Evolutionary conservation across 1,140 invertebrate genomes (phyloP).

Genomic region (Polypedilum vanderplanki): DNA sequence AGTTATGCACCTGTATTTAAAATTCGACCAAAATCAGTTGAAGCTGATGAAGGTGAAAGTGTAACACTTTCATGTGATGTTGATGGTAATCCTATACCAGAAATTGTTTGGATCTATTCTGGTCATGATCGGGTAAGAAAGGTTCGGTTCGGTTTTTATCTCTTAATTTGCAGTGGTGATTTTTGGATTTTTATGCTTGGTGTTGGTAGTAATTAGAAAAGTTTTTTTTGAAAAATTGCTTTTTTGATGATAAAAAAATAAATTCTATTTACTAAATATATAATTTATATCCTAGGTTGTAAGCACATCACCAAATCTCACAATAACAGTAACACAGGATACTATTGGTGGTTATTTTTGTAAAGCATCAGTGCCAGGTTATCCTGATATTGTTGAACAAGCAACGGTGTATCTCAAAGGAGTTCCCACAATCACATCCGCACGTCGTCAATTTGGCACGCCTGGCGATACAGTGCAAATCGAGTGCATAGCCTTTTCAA

Average conservation of each 20-base stretch:
- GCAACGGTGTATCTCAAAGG: constrained; percentile 79
- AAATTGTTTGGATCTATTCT: constrained; percentile 69
- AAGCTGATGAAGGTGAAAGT: constrained; percentile 59
- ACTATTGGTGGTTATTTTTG: constrained; percentile 82
- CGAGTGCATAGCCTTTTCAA: constrained; percentile 80
- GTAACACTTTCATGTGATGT: constrained; percentile 69
- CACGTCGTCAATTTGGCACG: constrained; percentile 68
- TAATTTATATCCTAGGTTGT: too few relatives aligned
- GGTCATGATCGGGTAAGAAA: constrained; percentile 53
- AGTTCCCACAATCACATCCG: constrained; percentile 74
- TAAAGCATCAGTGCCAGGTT: constrained; percentile 75
- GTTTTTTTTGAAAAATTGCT: too few relatives aligned
- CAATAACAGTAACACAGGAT: constrained; percentile 63
- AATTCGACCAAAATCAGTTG: constrained; percentile 55
- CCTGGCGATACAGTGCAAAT: constrained; percentile 72
- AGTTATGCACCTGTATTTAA: constrained; percentile 67
- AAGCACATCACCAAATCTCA: constrained; percentile 66
- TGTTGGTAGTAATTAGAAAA: too few relatives aligned
- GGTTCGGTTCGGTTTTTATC: constrained; percentile 37
- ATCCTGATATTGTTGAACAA: constrained; percentile 73
- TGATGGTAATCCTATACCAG: constrained; percentile 67
- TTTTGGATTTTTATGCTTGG: too few relatives aligned
- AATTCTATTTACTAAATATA: too few relatives aligned
- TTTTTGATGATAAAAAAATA: too few relatives aligned
- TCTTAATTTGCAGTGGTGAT: not conserved